Evolutionary conservation across 2,797 vertebrate species (phyloP).

Genomic region (Darevskia nairensis): DNA sequence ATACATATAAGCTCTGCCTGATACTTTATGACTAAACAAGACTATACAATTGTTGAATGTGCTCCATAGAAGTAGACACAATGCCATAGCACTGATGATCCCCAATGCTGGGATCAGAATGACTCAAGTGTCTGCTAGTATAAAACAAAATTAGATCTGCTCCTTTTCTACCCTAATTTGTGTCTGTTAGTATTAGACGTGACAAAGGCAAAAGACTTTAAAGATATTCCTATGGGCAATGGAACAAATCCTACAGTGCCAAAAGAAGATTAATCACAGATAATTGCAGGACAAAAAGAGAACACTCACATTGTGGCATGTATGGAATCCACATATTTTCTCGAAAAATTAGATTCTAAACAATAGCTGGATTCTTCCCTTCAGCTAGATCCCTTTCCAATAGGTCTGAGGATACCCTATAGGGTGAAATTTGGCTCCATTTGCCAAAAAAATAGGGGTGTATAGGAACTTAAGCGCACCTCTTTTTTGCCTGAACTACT

Average conservation of each 20-base stretch:
- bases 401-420: neutral
- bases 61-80: neutral
- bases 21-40: neutral
- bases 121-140: neutral
- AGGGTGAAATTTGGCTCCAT: neutral
- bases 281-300: neutral
- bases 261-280: neutral
- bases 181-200: neutral
- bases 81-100: neutral
- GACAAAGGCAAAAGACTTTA: neutral
- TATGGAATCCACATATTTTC: neutral
- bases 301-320: neutral
- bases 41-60: neutral
- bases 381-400: neutral
- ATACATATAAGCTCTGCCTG: no score
- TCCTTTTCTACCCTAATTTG: neutral
- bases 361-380: neutral
- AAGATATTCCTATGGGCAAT: neutral
- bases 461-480: neutral
- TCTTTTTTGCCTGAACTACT: neutral
- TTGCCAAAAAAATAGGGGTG: neutral
- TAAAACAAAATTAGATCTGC: neutral
- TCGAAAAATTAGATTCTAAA: neutral
- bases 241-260: neutral
- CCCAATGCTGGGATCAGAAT: neutral